These are phyloP conservation scores for Luidia sarsii DNA, from an alignment of 53 echinoderm and acorn worm genomes.

Conservation along the genomic window DNA sequence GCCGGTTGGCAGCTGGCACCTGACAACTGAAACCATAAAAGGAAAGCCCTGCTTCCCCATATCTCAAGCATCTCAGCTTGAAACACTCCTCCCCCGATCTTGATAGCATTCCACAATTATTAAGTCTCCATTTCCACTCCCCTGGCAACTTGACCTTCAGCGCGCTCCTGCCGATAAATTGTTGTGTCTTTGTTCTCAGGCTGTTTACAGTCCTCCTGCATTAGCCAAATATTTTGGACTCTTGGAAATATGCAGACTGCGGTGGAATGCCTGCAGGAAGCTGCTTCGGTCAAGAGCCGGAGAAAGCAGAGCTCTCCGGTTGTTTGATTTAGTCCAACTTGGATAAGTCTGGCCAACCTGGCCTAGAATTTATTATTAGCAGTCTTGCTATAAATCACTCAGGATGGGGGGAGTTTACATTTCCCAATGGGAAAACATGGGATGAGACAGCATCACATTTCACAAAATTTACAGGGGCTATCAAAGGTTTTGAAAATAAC, in stretches of 20 bases:
- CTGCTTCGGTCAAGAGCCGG: not conserved
- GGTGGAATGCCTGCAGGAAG: constrained; percentile 27
- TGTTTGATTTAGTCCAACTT: not conserved
- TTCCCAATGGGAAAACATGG: no score
- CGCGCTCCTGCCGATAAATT: constrained; percentile 19
- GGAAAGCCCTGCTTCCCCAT: constrained; percentile 7
- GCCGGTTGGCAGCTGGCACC: no score
- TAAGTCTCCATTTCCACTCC: constrained; percentile 31
- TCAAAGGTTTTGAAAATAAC: no score
- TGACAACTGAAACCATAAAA: no score
- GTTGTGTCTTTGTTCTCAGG: constrained; percentile 51
- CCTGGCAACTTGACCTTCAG: constrained; percentile 48
- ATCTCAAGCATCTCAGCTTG: constrained; percentile 4
- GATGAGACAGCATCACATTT: no score
- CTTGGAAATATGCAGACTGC: constrained; percentile 49
- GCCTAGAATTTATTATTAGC: no score
- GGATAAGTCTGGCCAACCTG: no score
- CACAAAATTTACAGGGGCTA: no score
- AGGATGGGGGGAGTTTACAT: no score
- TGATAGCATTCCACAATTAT: constrained; percentile 39
- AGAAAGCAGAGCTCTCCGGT: not conserved
- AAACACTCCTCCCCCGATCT: not conserved
- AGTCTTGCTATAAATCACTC: no score
- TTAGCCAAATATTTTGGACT: constrained; percentile 49
- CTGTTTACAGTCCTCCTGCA: constrained; percentile 51